A percentile compares a stretch with the other conserved stretches of the same genome.
Evolutionary conservation across 2,797 vertebrate genomes (phyloP).

Genomic region (Anabas testudineus): DNA sequence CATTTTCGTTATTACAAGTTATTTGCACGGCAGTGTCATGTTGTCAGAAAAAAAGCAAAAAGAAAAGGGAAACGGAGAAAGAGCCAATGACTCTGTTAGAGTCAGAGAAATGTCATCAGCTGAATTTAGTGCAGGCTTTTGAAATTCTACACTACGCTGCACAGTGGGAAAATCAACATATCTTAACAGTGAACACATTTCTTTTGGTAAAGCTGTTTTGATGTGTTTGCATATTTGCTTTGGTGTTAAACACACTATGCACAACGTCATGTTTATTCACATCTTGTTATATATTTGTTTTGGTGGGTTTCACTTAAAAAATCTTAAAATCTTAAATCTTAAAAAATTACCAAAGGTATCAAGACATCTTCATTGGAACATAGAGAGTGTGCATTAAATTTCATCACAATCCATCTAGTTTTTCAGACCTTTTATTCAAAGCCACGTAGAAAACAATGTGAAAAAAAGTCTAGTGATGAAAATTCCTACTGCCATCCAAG

Average conservation of each 20-base stretch:
- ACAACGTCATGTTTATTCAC: not conserved
- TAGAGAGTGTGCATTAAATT: not conserved
- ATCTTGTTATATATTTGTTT: slow-evolving; percentile 23
- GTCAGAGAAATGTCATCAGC: slow-evolving; percentile 16
- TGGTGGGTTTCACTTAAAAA: too few species aligned
- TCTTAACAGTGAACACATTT: not conserved
- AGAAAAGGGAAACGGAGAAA: slow-evolving; percentile 18
- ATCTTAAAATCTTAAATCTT: too few species aligned
- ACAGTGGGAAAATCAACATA: slow-evolving; percentile 21
- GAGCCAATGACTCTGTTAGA: slow-evolving; percentile 14
- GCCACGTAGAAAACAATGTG: too few species aligned
- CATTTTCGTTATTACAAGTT: slow-evolving; percentile 64
- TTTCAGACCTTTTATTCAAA: not conserved
- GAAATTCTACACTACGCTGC: slow-evolving; percentile 20
- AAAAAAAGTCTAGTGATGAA: too few species aligned
- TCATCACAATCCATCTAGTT: not conserved
- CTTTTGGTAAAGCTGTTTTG: slow-evolving; percentile 15
- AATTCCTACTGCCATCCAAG: too few species aligned
- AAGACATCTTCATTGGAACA: not conserved
- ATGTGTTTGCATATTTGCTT: slow-evolving; percentile 41
- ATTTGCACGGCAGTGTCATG: slow-evolving; percentile 56
- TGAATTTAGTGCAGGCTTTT: slow-evolving; percentile 24
- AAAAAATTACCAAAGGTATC: not conserved
- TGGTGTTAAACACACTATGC: slow-evolving; percentile 2
- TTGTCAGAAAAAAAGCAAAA: slow-evolving; percentile 32